Percentiles rank a stretch among this genome's conserved stretches.
Evolutionary conservation across 1,140 invertebrate genomes (phyloP).

Genomic region (Hyphantria cunea): DNA sequence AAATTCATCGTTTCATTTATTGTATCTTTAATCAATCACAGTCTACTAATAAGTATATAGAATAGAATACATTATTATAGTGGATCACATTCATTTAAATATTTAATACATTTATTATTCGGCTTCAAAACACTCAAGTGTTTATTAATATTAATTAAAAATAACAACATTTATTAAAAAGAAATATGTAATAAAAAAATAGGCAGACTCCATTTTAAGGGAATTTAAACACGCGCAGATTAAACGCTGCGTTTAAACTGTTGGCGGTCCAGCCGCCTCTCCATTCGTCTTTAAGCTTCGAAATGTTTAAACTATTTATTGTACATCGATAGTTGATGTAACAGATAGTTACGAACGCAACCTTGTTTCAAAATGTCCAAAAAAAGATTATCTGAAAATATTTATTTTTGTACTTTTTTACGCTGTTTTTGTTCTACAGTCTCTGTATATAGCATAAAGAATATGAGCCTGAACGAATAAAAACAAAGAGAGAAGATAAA

Average conservation of each 20-base stretch:
- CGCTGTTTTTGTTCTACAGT: too few relatives aligned
- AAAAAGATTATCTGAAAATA: too few relatives aligned
- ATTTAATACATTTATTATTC: conserved; percentile 21
- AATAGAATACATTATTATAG: background rate
- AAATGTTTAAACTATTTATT: background rate
- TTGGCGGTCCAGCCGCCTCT: conserved; percentile 10
- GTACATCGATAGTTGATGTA: background rate
- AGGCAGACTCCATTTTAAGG: conserved; percentile 27
- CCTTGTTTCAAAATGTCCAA: background rate
- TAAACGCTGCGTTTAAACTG: conserved; percentile 10
- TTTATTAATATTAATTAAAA: conserved; percentile 14
- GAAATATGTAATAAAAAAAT: conserved; percentile 12
- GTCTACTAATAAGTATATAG: conserved; percentile 7
- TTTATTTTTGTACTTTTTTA: too few relatives aligned
- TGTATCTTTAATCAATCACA: background rate
- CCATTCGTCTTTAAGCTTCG: background rate
- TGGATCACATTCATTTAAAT: conserved; percentile 7
- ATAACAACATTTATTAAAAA: conserved; percentile 17
- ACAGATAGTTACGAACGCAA: background rate
- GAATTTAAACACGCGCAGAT: conserved; percentile 3
- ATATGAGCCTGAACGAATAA: too few relatives aligned
- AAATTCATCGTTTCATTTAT: conserved; percentile 1
- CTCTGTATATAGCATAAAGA: too few relatives aligned
- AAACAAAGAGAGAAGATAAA: too few relatives aligned
- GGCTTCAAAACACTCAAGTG: conserved; percentile 10